These are phyloP conservation scores for Xiphydria camelus DNA, from an alignment of 2,888 invertebrate genomes.

Conservation along the genomic window DNA sequence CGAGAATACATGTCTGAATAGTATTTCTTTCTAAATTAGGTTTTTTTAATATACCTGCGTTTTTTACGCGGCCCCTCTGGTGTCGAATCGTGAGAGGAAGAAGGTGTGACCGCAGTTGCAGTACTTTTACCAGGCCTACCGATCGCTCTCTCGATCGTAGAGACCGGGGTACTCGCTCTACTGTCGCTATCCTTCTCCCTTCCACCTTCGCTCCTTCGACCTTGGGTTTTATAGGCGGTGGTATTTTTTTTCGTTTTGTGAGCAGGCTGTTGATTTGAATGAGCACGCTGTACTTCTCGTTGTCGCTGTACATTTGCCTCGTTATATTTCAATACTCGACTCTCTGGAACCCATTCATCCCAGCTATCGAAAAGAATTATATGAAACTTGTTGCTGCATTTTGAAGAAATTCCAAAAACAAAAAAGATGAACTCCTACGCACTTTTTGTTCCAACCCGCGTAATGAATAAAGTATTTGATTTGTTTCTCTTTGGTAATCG, in stretches of 20 bases:
- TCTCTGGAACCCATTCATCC: constrained; percentile 68
- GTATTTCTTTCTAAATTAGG: no score
- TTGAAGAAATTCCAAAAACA: no score
- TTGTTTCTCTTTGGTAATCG: constrained; percentile 82
- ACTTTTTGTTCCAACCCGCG: constrained; percentile 99
- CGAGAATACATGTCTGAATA: no score
- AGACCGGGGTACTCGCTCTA: constrained; percentile 67
- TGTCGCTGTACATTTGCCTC: constrained; percentile 67
- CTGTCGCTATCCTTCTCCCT: constrained; percentile 61
- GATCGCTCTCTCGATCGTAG: constrained; percentile 39
- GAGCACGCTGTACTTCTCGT: constrained; percentile 64
- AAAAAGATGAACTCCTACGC: constrained; percentile 50
- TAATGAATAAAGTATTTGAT: constrained; percentile 93
- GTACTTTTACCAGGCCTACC: constrained; percentile 37
- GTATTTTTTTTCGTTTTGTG: constrained; percentile 43
- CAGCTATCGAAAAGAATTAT: constrained; percentile 56
- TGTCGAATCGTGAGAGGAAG: constrained; percentile 40
- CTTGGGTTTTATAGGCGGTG: constrained; percentile 40
- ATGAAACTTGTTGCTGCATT: not conserved
- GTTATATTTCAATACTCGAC: constrained; percentile 66
- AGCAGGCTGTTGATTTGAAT: constrained; percentile 65
- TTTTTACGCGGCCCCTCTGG: constrained; percentile 48
- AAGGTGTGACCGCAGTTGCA: constrained; percentile 31
- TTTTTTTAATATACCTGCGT: no score
- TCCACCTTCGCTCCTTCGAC: constrained; percentile 42